Base-by-base conservation (phyloP, 2,888 invertebrate species). In the Clanis bilineata region DNA sequence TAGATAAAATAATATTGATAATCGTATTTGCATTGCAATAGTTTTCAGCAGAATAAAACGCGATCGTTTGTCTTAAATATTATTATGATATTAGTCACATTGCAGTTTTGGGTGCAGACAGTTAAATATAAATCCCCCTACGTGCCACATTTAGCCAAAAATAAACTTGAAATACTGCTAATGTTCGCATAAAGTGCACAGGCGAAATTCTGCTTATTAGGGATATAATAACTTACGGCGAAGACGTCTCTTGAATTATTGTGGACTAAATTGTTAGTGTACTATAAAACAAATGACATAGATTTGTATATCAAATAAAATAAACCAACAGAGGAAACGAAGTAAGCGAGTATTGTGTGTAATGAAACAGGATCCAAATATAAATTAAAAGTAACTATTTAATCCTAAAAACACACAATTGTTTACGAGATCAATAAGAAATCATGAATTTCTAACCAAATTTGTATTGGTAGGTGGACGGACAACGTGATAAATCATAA, bases 111-210 rank as follows among this genome's bases (percentile, higher is more conserved):
- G 51, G 51, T 51, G 32, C 32, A 51, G 51, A 51, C 32, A 51
- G 51, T 41, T 56, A 43, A 56, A 56, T 43, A 56, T 56, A 51
- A 51, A 56, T 43, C 41, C 43, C 56, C 56, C 43, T 43, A 23
- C 56, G 56, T 39, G 41, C 43, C 56, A 28, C 18, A 43, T 56
- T 56, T 56, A 43, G 23, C 39, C 56, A 23, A 41, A 56, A 56
- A 56, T 56, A 56, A 56, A 56, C 56, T 28, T 28, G 15, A 25
- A 56, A 43, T 39, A 56, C 56, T 41, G 43, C 56, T 28, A 41
- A 56, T 56, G 51, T 51, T 51, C 51, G 28, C 4, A 51, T 18
- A 9, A 51, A 51, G 51, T 18, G 51, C 51, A 51, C 28, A 28
- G 28, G 32, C 51, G 32, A 32, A 51, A 51, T 51, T 51, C 28